Conservation (phyloP, 2,888 invertebrate species). For the Colletes collaris region DNA sequence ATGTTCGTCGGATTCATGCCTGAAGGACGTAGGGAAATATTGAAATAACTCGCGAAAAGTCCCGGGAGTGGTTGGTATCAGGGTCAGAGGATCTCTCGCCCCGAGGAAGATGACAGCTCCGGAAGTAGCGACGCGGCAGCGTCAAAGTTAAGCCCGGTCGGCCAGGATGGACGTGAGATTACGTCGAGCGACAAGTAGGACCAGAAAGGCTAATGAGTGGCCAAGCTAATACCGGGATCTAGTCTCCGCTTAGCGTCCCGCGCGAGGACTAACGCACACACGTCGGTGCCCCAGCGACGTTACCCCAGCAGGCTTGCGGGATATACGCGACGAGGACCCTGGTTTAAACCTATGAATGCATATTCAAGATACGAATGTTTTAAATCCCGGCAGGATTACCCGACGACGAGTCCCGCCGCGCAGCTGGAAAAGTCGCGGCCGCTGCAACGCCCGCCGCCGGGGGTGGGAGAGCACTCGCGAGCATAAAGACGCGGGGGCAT, state of each 20-base stretch:
- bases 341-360: constrained; percentile 77
- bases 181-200: constrained; percentile 74
- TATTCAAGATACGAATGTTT: constrained; percentile 81
- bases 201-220: constrained; percentile 76
- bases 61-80: constrained; percentile 27
- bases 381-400: constrained; percentile 80
- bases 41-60: neutral
- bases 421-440: constrained; percentile 25
- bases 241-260: constrained; percentile 26
- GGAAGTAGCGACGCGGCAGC: constrained; percentile 61
- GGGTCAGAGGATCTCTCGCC: constrained; percentile 5
- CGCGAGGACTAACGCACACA: constrained; percentile 7
- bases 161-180: constrained; percentile 71
- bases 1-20: too few relatives aligned
- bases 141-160: constrained; percentile 67
- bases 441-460: neutral
- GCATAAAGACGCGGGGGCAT: constrained; percentile 49
- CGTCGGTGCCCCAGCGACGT: constrained; percentile 22
- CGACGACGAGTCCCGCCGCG: constrained; percentile 53
- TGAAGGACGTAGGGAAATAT: too few relatives aligned
- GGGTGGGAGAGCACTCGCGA: neutral
- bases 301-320: constrained; percentile 46
- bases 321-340: constrained; percentile 63
- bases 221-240: constrained; percentile 73
- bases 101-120: constrained; percentile 45